A percentile compares a stretch with the other conserved stretches of the same genome.
Conservation (phyloP, 2,797 vertebrate genomes). For the Premnoplex brunnescens region DNA sequence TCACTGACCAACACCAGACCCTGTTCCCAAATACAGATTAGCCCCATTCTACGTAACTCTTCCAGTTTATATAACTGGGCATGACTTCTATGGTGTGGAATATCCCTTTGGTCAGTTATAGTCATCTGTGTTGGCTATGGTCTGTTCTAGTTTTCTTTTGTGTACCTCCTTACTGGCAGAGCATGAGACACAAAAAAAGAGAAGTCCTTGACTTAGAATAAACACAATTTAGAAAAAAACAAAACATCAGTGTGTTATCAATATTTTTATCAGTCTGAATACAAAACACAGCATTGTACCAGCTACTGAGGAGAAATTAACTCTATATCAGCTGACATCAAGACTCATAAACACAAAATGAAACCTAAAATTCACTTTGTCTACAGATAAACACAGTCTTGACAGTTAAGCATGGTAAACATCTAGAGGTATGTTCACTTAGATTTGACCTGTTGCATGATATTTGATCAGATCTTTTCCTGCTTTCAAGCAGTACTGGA, state of each 20-base stretch:
- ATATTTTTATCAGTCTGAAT: background rate
- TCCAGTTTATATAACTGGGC: background rate
- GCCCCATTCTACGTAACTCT: background rate
- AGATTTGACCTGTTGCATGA: background rate
- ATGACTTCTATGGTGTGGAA: rapidly evolving
- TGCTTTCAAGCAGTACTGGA: background rate
- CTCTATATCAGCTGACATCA: background rate
- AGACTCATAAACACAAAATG: background rate
- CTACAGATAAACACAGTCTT: background rate
- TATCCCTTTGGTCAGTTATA: background rate
- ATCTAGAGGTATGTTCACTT: background rate
- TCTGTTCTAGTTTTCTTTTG: background rate
- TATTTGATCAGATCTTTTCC: background rate
- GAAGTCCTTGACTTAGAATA: background rate
- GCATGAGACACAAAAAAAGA: background rate
- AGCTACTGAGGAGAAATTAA: background rate
- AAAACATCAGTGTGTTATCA: background rate
- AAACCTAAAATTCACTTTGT: rapidly evolving
- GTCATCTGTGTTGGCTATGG: background rate
- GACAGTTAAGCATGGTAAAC: background rate
- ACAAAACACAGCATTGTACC: background rate
- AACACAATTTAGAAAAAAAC: rapidly evolving
- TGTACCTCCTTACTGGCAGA: background rate
- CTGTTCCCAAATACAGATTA: background rate
- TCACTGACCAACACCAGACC: background rate